Evolutionary conservation across 2,888 invertebrate genomes (phyloP).

Genomic region (Eupelmus urozonus): DNA sequence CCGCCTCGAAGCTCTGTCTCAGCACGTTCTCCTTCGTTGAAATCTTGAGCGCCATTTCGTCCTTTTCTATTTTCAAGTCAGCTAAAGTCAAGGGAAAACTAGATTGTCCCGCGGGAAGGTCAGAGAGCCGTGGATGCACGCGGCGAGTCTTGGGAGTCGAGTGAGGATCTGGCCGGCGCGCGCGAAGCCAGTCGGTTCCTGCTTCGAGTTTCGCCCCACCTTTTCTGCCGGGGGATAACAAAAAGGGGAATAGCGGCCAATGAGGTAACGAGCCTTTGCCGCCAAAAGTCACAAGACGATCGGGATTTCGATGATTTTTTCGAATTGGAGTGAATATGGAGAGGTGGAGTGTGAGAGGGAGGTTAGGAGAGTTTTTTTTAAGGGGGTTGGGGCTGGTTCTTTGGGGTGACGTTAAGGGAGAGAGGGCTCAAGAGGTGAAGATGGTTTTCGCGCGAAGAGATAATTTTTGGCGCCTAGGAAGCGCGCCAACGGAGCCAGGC

Average conservation of each 20-base stretch:
- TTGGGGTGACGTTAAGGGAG: background rate
- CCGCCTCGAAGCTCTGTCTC: conserved; percentile 67
- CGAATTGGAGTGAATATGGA: background rate
- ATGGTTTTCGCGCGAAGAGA: conserved; percentile 5
- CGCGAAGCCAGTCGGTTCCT: background rate
- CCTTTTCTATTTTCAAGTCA: background rate
- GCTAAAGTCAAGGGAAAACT: background rate
- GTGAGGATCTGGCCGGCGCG: background rate
- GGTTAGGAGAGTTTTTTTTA: background rate
- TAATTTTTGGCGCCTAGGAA: conserved; percentile 7
- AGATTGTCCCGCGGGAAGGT: conserved; percentile 9
- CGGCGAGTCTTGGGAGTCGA: background rate
- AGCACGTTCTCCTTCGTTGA: conserved; percentile 73
- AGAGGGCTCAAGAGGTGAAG: background rate
- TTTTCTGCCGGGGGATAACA: background rate
- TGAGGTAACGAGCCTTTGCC: background rate
- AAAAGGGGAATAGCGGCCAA: too few relatives aligned
- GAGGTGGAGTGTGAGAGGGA: background rate
- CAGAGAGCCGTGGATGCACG: background rate
- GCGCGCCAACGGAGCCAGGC: background rate
- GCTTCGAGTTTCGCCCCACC: background rate
- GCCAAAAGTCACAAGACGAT: conserved; percentile 8
- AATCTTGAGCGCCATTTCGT: conserved; percentile 67
- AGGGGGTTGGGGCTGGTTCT: background rate
- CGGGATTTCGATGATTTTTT: background rate